These are phyloP conservation scores for Cetonia aurata DNA, from an alignment of 2,888 invertebrate species.

Conservation along the genomic window DNA sequence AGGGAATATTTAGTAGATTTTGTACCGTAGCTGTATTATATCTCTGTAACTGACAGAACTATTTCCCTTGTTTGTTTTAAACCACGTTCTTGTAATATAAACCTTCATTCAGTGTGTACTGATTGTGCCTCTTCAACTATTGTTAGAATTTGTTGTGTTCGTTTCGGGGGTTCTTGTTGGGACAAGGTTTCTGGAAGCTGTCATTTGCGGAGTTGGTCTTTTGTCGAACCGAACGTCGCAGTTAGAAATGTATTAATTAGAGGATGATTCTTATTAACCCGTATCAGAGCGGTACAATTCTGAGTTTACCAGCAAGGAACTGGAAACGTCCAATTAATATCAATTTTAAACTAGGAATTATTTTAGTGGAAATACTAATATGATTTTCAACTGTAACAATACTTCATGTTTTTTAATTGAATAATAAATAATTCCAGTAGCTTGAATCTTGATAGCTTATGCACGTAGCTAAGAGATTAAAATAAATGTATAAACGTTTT, in stretches of 20 bases:
- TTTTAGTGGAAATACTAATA: not conserved
- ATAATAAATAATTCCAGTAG: no score
- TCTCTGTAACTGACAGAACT: conserved; percentile 32
- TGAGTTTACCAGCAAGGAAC: not conserved
- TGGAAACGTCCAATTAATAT: conserved; percentile 19
- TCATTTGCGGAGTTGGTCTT: conserved; percentile 16
- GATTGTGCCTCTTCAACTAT: conserved; percentile 3
- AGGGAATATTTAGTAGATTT: conserved; percentile 9
- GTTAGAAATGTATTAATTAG: conserved; percentile 15
- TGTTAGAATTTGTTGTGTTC: conserved; percentile 21
- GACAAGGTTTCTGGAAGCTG: not conserved
- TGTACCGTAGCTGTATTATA: not conserved
- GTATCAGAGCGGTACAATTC: conserved; percentile 7
- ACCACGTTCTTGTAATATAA: not conserved
- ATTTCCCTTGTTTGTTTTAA: conserved; percentile 12
- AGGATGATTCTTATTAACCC: conserved; percentile 8
- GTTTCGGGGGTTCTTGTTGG: not conserved
- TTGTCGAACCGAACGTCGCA: not conserved
- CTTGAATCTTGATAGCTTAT: no score
- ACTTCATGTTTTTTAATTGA: no score
- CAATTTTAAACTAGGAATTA: not conserved
- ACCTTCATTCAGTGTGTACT: conserved; percentile 6
- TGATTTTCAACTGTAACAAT: no score
- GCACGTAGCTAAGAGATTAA: no score
- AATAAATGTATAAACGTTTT: no score